Evolutionary conservation across 1,140 invertebrate genomes (phyloP).

Genomic region (Schlechtendalia chinensis): DNA sequence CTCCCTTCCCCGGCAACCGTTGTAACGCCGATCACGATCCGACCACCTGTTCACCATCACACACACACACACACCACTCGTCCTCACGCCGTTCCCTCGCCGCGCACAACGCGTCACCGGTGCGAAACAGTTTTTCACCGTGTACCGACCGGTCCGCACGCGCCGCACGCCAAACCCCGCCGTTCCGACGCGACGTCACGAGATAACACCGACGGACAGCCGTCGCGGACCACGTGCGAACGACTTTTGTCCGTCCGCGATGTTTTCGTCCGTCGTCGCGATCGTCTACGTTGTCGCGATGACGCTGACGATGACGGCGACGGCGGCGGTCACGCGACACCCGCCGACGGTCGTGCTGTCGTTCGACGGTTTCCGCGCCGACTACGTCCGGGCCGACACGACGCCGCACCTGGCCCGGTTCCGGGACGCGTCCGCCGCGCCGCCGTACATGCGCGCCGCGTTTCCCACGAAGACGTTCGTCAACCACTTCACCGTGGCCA

Average conservation of each 20-base stretch:
- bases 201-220: background rate
- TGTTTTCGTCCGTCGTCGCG: background rate
- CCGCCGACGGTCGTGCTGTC: slow-evolving; percentile 63
- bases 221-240: background rate
- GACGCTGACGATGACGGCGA: background rate
- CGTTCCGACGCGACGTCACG: background rate
- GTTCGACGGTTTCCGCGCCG: slow-evolving; percentile 71
- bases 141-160: background rate
- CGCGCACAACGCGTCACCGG: background rate
- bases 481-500: slow-evolving; percentile 76
- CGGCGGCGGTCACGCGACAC: background rate
- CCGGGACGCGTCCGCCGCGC: slow-evolving; percentile 61
- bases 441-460: slow-evolving; percentile 66
- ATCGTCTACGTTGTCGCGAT: background rate
- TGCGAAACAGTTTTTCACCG: background rate
- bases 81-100: background rate
- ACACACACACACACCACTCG: no score
- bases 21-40: background rate
- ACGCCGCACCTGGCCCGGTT: slow-evolving; percentile 62
- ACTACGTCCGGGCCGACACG: slow-evolving; percentile 64
- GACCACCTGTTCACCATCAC: background rate
- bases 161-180: no score
- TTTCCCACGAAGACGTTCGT: slow-evolving; percentile 78
- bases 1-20: background rate
- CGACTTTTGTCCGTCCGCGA: background rate